Evolutionary conservation across 2,113 vertebrate genomes (phyloP).

Genomic region (Oryzias celebensis): DNA sequence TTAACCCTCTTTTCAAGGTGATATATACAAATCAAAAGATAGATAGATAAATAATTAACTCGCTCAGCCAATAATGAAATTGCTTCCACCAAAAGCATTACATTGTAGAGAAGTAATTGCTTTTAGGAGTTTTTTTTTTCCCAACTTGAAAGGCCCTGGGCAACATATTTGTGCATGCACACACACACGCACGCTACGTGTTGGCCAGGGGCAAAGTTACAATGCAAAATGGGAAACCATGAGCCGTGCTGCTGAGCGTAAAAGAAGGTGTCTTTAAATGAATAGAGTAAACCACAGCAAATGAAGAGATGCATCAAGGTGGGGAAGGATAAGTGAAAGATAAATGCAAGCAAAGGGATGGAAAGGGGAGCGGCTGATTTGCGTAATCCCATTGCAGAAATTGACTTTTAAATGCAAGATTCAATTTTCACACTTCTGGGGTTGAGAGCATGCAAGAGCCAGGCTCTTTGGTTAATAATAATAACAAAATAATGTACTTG

Average conservation of each 20-base stretch:
- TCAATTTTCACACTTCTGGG: slow-evolving; percentile 74
- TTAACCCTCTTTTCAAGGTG: slow-evolving; percentile 37
- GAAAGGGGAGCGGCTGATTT: slow-evolving; percentile 73
- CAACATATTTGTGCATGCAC: slow-evolving; percentile 28
- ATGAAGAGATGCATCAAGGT: slow-evolving; percentile 80
- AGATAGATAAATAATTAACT: slow-evolving; percentile 68
- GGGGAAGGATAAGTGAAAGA: slow-evolving; percentile 62
- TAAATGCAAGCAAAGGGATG: slow-evolving; percentile 59
- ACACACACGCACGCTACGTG: slow-evolving; percentile 21
- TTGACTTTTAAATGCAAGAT: slow-evolving; percentile 83
- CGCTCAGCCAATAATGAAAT: slow-evolving; percentile 63
- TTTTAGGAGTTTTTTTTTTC: slow-evolving; percentile 62
- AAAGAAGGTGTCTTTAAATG: slow-evolving; percentile 76
- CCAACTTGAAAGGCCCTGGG: slow-evolving; percentile 42
- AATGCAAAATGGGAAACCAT: slow-evolving; percentile 77
- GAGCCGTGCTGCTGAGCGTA: slow-evolving; percentile 61
- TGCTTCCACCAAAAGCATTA: slow-evolving; percentile 64
- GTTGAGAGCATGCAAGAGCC: slow-evolving; percentile 32
- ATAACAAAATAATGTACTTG: slow-evolving; percentile 81
- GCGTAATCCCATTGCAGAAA: slow-evolving; percentile 80
- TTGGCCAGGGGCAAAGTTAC: slow-evolving; percentile 59
- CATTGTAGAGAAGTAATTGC: slow-evolving; percentile 73
- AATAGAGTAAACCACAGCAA: slow-evolving; percentile 78
- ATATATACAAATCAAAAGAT: slow-evolving; percentile 61
- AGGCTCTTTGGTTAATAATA: slow-evolving; percentile 73